phyloP scores from a whole-genome alignment of 2,888 invertebrate genomes.

The Cephus nigrinus region DNA sequence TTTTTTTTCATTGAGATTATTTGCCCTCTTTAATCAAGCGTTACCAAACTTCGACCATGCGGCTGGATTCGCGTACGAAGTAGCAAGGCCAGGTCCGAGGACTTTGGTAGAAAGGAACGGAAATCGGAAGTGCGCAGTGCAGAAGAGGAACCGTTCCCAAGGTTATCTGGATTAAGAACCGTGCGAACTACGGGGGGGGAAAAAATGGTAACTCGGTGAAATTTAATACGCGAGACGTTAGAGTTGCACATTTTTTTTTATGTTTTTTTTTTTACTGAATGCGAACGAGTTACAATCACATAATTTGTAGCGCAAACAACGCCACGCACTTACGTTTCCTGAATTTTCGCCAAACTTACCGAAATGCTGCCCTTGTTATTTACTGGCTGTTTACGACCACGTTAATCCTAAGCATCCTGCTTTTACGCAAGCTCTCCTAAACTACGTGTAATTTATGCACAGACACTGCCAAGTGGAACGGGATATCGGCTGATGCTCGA shows the following conservation, averaged over 20 bases:
- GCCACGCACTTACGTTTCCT: not conserved
- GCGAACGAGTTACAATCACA: not conserved
- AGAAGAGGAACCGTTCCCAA: not conserved
- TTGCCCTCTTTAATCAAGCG: not conserved
- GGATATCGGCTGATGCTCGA: not conserved
- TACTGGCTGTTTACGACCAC: not conserved
- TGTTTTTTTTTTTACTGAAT: not conserved
- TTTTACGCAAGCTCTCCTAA: constrained; percentile 2
- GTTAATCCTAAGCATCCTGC: not conserved
- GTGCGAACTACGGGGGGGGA: not conserved
- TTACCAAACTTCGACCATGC: not conserved
- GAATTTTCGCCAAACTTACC: not conserved
- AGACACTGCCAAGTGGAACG: constrained; percentile 30
- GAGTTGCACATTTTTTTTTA: not conserved
- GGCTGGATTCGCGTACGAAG: not conserved
- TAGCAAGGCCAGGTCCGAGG: not conserved
- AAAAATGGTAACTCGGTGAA: not conserved
- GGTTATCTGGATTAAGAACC: not conserved
- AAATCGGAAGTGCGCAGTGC: not conserved
- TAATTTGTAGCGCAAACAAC: not conserved
- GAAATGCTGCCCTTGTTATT: not conserved
- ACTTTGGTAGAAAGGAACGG: not conserved
- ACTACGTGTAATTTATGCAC: constrained; percentile 24
- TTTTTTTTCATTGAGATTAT: not conserved
- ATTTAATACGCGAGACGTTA: not conserved